A percentile compares a stretch with the other conserved stretches of the same genome.
phyloP scores from a whole-genome alignment of 92 coral and sea anemone genomes.

The Zoanthus gigantus region DNA sequence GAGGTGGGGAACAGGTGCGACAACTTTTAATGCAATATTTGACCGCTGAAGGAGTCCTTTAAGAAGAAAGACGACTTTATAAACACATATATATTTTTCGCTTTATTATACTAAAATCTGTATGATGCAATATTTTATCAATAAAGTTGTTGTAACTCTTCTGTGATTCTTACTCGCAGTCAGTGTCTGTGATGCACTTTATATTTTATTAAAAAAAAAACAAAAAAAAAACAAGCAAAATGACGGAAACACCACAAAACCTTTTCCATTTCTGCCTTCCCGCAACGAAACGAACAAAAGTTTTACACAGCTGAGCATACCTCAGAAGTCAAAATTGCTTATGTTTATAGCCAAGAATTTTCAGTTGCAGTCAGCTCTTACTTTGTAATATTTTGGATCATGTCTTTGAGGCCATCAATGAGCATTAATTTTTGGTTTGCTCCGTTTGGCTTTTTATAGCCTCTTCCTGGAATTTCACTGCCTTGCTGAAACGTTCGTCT shows the following conservation, averaged over 20 bases:
- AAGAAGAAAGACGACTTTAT: constrained; percentile 6
- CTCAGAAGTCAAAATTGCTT: background rate
- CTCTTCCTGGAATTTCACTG: constrained; percentile 19
- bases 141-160: no score
- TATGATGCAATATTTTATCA: background rate
- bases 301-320: constrained; percentile 23
- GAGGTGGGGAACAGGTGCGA: no score
- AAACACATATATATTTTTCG: background rate
- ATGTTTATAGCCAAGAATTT: background rate
- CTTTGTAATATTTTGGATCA: constrained; percentile 4
- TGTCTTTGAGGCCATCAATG: constrained; percentile 41
- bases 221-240: constrained; percentile 1
- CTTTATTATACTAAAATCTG: background rate
- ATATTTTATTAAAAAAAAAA: background rate
- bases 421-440: constrained; percentile 31
- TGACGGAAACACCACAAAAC: constrained; percentile 10
- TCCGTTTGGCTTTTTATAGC: constrained; percentile 41
- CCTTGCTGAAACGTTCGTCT: constrained; percentile 13
- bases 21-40: no score
- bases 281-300: constrained; percentile 22
- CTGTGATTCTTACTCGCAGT: no score
- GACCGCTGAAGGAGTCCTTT: no score
- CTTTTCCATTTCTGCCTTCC: constrained; percentile 16
- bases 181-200: no score
- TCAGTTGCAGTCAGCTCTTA: constrained; percentile 25